phyloP scores from a whole-genome alignment of 2,113 vertebrate genomes.

The Carassius gibelio region DNA sequence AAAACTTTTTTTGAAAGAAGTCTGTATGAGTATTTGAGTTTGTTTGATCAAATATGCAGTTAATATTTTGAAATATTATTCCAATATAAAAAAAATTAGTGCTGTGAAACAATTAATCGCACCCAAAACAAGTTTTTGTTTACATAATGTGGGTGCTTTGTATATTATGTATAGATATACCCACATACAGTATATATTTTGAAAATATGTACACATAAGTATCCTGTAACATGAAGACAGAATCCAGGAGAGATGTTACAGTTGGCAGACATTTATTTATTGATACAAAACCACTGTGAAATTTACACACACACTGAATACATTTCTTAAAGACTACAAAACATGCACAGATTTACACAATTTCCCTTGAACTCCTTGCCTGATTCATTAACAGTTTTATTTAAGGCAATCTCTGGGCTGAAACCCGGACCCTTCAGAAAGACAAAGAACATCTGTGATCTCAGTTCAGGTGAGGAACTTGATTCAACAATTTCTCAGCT shows the following conservation, averaged over 20 bases:
- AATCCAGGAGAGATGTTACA: not conserved
- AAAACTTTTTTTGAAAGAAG: not conserved
- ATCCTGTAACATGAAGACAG: not conserved
- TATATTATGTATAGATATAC: too few species aligned
- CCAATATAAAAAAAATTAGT: not conserved
- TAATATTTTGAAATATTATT: not conserved
- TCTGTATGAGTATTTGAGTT: not conserved
- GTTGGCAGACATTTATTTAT: slow-evolving; percentile 34
- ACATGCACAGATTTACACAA: slow-evolving; percentile 46
- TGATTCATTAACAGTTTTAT: slow-evolving; percentile 41
- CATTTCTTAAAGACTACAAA: slow-evolving; percentile 28
- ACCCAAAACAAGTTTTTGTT: too few species aligned
- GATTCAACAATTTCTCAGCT: not conserved
- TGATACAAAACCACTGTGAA: slow-evolving; percentile 55
- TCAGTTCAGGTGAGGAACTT: not conserved
- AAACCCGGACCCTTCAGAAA: not conserved
- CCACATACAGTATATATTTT: too few species aligned
- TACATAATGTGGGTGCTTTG: too few species aligned
- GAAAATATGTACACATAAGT: too few species aligned
- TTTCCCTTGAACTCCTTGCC: slow-evolving; percentile 43
- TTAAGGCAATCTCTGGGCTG: slow-evolving; percentile 5
- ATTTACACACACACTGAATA: slow-evolving; percentile 10
- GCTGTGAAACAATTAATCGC: too few species aligned
- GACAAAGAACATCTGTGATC: not conserved
- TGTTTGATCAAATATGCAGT: not conserved